These are phyloP conservation scores for Leptinotarsa undecemlineata DNA, from an alignment of 1,140 invertebrate genomes.

Conservation along the genomic window DNA sequence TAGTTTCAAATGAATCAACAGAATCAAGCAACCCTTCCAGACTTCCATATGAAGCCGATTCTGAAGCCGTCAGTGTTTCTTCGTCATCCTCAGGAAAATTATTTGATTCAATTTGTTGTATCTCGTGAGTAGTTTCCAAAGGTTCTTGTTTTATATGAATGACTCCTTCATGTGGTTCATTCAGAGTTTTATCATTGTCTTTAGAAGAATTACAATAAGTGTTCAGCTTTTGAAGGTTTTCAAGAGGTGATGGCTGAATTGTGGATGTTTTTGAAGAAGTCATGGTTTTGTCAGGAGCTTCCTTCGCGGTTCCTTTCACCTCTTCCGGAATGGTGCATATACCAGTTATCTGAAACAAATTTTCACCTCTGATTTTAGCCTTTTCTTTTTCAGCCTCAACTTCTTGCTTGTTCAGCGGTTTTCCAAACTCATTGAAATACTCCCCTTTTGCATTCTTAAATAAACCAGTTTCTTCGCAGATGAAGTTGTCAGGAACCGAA, in stretches of 20 bases:
- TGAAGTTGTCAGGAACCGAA: background rate
- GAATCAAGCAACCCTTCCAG: background rate
- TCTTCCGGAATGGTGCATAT: background rate
- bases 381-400: background rate
- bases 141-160: background rate
- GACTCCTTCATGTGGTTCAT: background rate
- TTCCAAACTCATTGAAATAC: background rate
- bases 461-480: background rate
- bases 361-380: background rate
- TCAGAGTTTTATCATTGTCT: background rate
- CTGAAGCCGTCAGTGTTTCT: background rate
- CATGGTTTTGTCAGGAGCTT: background rate
- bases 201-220: background rate
- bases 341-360: background rate
- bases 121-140: background rate
- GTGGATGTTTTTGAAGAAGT: background rate
- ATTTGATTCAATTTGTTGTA: background rate
- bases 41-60: background rate
- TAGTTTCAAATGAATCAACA: constrained; percentile 2
- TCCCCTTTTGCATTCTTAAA: background rate
- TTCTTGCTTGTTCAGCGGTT: background rate
- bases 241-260: too few relatives aligned
- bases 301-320: background rate
- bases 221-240: background rate
- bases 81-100: background rate